phyloP scores from a whole-genome alignment of 1,140 invertebrate genomes.

The Helicoverpa zea region DNA sequence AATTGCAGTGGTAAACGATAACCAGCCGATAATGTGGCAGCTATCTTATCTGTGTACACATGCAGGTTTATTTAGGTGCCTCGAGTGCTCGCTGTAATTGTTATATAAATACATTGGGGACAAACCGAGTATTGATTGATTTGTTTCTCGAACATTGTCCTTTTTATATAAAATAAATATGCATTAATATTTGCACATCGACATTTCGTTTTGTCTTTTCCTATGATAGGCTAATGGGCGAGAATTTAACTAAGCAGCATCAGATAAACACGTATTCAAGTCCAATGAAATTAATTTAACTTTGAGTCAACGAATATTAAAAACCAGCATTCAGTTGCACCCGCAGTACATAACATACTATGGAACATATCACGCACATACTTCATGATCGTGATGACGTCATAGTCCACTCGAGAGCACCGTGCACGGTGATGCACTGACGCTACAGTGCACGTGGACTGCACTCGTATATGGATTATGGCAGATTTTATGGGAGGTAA shows the following conservation, averaged over 20 bases:
- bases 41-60: slow-evolving; percentile 31
- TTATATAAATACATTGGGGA: slow-evolving; percentile 22
- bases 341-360: too few relatives aligned
- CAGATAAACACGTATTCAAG: too few relatives aligned
- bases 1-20: slow-evolving; percentile 48
- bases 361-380: neutral
- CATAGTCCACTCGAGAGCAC: neutral
- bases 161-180: too few relatives aligned
- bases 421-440: neutral
- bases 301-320: too few relatives aligned
- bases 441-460: neutral
- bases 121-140: slow-evolving; percentile 25
- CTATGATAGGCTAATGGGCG: too few relatives aligned
- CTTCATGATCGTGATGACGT: neutral
- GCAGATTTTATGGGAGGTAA: too few relatives aligned
- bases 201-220: too few relatives aligned
- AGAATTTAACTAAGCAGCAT: too few relatives aligned
- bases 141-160: neutral
- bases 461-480: neutral
- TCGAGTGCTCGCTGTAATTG: slow-evolving; percentile 30
- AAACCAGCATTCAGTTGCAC: too few relatives aligned
- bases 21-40: slow-evolving; percentile 20
- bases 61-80: slow-evolving; percentile 29
- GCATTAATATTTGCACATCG: too few relatives aligned
- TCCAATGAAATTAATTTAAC: too few relatives aligned